Evolutionary conservation across 1,140 invertebrate species (phyloP).

Genomic region (Teleogryllus occipitalis): DNA sequence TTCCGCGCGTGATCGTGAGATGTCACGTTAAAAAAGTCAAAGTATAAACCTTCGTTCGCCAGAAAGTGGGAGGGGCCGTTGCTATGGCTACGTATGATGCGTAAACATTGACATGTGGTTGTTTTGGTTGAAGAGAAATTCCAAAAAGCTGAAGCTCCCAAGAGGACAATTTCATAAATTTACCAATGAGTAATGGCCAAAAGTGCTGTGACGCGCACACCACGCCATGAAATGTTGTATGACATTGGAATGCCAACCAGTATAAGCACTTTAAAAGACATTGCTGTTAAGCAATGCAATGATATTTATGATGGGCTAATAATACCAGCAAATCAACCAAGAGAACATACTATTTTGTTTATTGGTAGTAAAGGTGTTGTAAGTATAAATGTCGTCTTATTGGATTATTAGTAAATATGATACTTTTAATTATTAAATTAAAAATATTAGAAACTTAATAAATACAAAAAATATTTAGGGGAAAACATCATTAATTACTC

Average conservation of each 20-base stretch:
- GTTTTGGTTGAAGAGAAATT: no score
- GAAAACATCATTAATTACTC: slow-evolving; percentile 71
- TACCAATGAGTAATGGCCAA: no score
- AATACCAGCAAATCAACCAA: slow-evolving; percentile 32
- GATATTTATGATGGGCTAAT: slow-evolving; percentile 32
- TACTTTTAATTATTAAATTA: not conserved
- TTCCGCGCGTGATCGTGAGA: no score
- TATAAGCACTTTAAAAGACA: slow-evolving; percentile 28
- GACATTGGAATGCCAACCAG: slow-evolving; percentile 17
- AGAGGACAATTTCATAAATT: no score
- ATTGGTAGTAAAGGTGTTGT: slow-evolving; percentile 47
- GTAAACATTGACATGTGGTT: no score
- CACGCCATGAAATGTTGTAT: no score
- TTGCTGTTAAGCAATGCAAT: slow-evolving; percentile 25
- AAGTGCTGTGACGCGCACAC: no score
- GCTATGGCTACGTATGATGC: no score
- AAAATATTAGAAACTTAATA: slow-evolving; percentile 10
- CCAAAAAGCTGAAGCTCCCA: no score
- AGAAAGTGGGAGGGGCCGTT: no score
- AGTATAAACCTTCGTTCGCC: no score
- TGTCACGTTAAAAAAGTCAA: no score
- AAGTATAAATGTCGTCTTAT: slow-evolving; percentile 28
- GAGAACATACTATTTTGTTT: slow-evolving; percentile 44
- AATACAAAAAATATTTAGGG: slow-evolving; percentile 47
- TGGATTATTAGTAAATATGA: slow-evolving; percentile 1